Conservation (phyloP, 1,140 invertebrate species). For the Drosophila insularis region DNA sequence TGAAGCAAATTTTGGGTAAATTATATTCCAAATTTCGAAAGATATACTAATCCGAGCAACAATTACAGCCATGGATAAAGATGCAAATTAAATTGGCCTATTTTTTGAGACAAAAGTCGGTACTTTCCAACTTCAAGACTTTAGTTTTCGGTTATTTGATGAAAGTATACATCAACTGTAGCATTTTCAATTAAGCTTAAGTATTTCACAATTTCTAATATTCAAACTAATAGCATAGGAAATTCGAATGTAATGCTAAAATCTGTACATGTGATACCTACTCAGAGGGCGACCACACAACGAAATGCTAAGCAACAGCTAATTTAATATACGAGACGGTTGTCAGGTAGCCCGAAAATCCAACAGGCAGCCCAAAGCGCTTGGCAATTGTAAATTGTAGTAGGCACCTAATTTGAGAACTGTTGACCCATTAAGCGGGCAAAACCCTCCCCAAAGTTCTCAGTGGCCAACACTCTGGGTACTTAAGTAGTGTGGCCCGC, state of each 20-base stretch:
- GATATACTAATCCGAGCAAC: too few species aligned
- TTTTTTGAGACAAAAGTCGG: too few species aligned
- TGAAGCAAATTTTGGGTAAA: too few species aligned
- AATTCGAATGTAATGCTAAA: neutral
- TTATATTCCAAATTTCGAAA: too few species aligned
- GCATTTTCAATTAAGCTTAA: too few species aligned
- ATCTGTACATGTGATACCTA: too few species aligned
- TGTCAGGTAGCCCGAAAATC: conserved; percentile 56
- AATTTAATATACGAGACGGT: conserved; percentile 68
- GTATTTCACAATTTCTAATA: neutral
- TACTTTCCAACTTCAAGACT: too few species aligned
- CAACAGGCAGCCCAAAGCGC: conserved; percentile 44
- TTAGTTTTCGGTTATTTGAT: too few species aligned
- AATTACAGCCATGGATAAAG: too few species aligned
- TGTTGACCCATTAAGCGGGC: conserved; percentile 74
- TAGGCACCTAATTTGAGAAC: conserved; percentile 78
- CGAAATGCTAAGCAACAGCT: conserved; percentile 18
- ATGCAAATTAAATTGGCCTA: too few species aligned
- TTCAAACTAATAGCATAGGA: neutral
- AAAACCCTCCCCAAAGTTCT: conserved; percentile 35
- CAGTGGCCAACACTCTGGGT: conserved; percentile 25
- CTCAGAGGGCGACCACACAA: neutral
- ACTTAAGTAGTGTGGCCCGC: conserved; percentile 53
- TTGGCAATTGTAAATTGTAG: conserved; percentile 65
- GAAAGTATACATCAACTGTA: too few species aligned